Base-by-base conservation (phyloP, 2,797 vertebrate species). In the Helostoma temminkii region DNA sequence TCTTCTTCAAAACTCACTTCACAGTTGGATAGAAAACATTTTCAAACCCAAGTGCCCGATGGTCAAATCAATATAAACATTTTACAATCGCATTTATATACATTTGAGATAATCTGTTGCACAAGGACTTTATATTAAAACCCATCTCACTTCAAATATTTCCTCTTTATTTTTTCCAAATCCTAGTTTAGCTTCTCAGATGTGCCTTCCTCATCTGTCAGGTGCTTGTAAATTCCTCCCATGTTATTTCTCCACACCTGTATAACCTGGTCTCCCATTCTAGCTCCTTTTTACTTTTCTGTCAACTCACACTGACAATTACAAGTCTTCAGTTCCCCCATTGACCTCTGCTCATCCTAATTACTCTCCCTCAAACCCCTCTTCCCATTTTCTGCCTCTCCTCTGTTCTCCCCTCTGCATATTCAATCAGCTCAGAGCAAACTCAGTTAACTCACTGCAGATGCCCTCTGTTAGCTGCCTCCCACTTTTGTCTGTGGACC, bases 321-420 rank as follows among this genome's bases (percentile, higher is more conserved):
- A 63, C 60, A 57, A 36, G 49, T 69, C 58, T 64, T 68, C 58
- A 67, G 47, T 72, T 58, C 49, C 25, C 48, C 4, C 36, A 72
- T 65, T 83, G 73, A 83, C 80, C 64, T 81, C 63, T 46, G n/a
- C 24, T 47, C 71, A 15, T 50, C 24, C 25, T 30, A 53, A 53
- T 67, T 65, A 63, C 50, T 61, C 46, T 10, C 18, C 16, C 50
- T 46, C 46, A 43, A n/a, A 18, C 41, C 21, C 37, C 42, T 58
- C 21, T 50, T 60, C 18, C 36, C 39, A 15, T 47, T 64, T 52
- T 7, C 49, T 61, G 11, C 41, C 30, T 28, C 45, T 19, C 16
- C 14, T 34, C 30, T 43, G 34, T 24, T 9, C 43, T 30, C 32
- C 56, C 28, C 60, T 50, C 52, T 37, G 25, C 63, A 72, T 71